Base-by-base conservation (phyloP, 1,140 invertebrate species). In the Leptinotarsa defecta region DNA sequence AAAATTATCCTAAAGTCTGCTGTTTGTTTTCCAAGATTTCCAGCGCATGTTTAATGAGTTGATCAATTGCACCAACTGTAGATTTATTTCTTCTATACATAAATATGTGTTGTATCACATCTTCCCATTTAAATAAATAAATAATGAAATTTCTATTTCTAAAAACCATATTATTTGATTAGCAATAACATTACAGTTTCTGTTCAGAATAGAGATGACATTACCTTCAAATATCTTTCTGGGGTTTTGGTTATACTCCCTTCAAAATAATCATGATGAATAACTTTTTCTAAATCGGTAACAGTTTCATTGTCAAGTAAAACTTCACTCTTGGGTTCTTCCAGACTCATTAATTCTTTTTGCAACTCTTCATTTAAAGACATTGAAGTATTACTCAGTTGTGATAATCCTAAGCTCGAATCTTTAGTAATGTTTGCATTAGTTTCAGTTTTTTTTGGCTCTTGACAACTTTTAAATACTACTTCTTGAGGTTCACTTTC, bases 251-350 rank as follows among this genome's bases (percentile, higher is more conserved):
- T 84, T 20, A 85, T 79, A 72, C 88, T 83, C 4, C 89, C 88
- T 82, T 89, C 87, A 85, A 91, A 91, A 82, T 90, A 91, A 75
- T 91, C 90, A 49, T 82, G 83, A 84, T 90, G 87, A 64, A 91
- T 83, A 74, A 82, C 81, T 81, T 87, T 89, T 82, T 92, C 91
- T 74, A 90, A 85, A 27, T 90, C 87, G 63, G 84, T 86, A 48
- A 91, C 86, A 17, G 76, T 75, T 67, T 85, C 77, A 63, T 79
- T 48, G 22, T 86, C 82, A n/a, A 90, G 71, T 13, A 78, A 48
- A 22, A 82, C 74, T 83, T 90, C 89, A 80, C 85, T 75, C 19
- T 70, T 81, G 22, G 90, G 90, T 27, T 76, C n/a, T 71, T 86
- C 81, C 61, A 79, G 61, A 63, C 70, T 81, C 11, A 80, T 76